phyloP scores from a whole-genome alignment of 2,113 vertebrate species.

The Pomatostomus ruficeps region DNA sequence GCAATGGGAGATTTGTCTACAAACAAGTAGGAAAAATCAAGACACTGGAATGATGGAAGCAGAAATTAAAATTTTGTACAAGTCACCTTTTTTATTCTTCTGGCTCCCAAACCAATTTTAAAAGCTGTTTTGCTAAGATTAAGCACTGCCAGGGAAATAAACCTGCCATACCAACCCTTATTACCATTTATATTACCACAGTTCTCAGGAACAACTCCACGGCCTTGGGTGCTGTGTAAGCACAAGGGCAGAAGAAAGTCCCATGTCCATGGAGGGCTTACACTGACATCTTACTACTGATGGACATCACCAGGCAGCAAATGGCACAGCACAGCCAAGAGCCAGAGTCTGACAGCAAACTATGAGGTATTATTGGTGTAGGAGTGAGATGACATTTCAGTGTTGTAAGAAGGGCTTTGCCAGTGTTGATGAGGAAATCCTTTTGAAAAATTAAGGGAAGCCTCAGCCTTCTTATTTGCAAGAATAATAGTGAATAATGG shows the following conservation, averaged over 20 bases:
- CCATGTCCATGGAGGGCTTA: not conserved
- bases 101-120: not conserved
- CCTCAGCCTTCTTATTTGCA: not conserved
- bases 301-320: not conserved
- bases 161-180: not conserved
- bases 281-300: not conserved
- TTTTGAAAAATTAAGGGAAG: not conserved
- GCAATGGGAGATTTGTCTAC: not conserved
- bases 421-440: not conserved
- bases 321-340: not conserved
- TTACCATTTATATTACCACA: not conserved
- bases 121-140: conserved; percentile 20
- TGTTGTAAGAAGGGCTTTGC: not conserved
- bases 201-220: not conserved
- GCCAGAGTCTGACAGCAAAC: not conserved
- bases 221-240: not conserved
- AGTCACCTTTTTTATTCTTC: not conserved
- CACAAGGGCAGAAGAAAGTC: not conserved
- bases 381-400: not conserved
- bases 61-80: not conserved
- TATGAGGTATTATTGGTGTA: not conserved
- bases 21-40: not conserved
- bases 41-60: not conserved
- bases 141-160: not conserved
- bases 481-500: not conserved